Evolutionary conservation across 1,140 invertebrate genomes (phyloP).

Genomic region (Drosophila kikkawai): DNA sequence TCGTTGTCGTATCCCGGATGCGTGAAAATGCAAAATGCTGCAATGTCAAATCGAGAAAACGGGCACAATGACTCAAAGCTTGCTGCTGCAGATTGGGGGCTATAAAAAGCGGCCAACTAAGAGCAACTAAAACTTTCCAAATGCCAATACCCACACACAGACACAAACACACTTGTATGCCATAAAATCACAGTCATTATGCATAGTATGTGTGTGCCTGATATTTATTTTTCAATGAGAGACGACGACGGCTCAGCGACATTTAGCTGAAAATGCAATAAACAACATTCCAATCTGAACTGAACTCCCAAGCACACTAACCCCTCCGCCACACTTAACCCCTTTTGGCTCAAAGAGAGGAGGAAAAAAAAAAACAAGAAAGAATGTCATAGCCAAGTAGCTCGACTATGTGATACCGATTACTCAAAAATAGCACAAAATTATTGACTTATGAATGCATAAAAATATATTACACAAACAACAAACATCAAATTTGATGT

Average conservation of each 20-base stretch:
- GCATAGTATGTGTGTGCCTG: conserved; percentile 48
- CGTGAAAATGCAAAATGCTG: conserved; percentile 63
- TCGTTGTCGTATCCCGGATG: conserved; percentile 52
- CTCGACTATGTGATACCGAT: neutral
- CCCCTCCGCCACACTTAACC: conserved; percentile 14
- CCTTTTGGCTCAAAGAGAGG: conserved; percentile 3
- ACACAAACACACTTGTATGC: conserved; percentile 7
- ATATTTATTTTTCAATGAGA: conserved; percentile 51
- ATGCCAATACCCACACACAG: conserved; percentile 53
- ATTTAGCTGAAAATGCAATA: conserved; percentile 77
- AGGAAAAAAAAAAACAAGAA: conserved; percentile 5
- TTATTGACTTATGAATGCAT: neutral
- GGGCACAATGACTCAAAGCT: conserved; percentile 66
- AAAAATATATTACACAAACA: no score
- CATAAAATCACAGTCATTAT: conserved; percentile 66
- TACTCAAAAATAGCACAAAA: neutral
- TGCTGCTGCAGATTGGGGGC: conserved; percentile 42
- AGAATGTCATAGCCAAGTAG: neutral
- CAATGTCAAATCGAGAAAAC: conserved; percentile 68
- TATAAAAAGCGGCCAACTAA: conserved; percentile 58
- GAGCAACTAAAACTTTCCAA: conserved; percentile 63
- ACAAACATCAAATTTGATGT: neutral
- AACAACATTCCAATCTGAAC: conserved; percentile 76
- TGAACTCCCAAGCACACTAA: conserved; percentile 48
- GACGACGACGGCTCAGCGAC: conserved; percentile 53